Evolutionary conservation across 1,140 invertebrate species (phyloP).

Genomic region (Rhagoletis zephyria): DNA sequence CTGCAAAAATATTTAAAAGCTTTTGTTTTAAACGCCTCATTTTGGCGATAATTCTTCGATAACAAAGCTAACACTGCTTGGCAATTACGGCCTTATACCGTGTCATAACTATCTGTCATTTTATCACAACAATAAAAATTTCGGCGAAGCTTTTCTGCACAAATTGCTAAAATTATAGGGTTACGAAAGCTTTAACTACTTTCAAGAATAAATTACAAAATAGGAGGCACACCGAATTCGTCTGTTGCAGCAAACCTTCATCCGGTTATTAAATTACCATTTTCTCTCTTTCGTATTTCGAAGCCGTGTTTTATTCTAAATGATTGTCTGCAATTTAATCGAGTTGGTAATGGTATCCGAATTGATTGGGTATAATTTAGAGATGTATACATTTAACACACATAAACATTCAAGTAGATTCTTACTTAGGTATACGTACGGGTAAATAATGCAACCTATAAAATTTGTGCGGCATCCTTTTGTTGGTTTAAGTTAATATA

Average conservation of each 20-base stretch:
- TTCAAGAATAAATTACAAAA: conserved; percentile 5
- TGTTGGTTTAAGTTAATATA: conserved; percentile 13
- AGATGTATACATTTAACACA: not conserved
- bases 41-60: no score
- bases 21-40: no score
- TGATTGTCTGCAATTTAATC: not conserved
- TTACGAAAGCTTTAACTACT: not conserved
- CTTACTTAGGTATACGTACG: not conserved
- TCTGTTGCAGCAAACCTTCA: not conserved
- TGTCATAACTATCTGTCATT: not conserved
- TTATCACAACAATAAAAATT: not conserved
- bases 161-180: conserved; percentile 6
- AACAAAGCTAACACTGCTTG: no score
- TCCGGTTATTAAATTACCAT: conserved; percentile 24
- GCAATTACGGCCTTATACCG: not conserved
- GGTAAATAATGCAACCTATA: no score
- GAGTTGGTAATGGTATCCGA: not conserved
- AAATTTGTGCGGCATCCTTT: not conserved
- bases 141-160: not conserved
- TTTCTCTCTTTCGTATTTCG: not conserved
- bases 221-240: not conserved
- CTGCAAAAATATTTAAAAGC: no score
- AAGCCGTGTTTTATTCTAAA: not conserved
- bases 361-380: conserved; percentile 9
- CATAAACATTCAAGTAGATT: not conserved